Evolutionary conservation across 2,797 vertebrate genomes (phyloP).

Genomic region (Lacerta agilis): DNA sequence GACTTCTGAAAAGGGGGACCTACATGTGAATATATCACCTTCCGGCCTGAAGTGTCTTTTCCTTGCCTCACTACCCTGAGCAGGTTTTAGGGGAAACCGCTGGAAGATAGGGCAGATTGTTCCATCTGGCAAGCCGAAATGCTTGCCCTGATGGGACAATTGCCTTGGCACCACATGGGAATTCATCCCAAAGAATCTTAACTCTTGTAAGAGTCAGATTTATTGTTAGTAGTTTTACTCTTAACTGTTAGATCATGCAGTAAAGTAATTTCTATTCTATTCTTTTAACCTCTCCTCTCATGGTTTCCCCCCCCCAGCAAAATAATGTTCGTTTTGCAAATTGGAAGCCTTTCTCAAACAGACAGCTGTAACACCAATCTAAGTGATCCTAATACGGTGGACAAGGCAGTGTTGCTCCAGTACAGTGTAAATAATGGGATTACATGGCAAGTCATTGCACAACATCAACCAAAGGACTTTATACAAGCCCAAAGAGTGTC

Average conservation of each 20-base stretch:
- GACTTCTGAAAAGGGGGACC: not conserved
- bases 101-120: too few species aligned
- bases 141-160: too few species aligned
- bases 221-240: conserved; percentile 24
- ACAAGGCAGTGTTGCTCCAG: conserved; percentile 95
- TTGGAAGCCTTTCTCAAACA: conserved; percentile 93
- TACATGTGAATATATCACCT: not conserved
- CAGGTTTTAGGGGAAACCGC: too few species aligned
- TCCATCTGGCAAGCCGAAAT: too few species aligned
- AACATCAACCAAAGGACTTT: conserved; percentile 99
- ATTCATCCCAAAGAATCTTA: conserved; percentile 10
- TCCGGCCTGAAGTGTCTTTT: too few species aligned
- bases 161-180: too few species aligned
- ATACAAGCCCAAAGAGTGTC: conserved; percentile 97
- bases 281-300: conserved; percentile 14
- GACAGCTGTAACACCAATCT: conserved; percentile 96
- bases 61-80: too few species aligned
- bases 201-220: not conserved
- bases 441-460: conserved; percentile 97
- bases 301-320: conserved; percentile 83
- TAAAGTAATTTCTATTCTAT: conserved; percentile 44
- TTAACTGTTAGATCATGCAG: not conserved
- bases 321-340: conserved; percentile 99
- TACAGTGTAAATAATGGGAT: conserved; percentile 97
- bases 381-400: conserved; percentile 89